Conservation (phyloP, 2,113 vertebrate species). For the Hucho hucho region DNA sequence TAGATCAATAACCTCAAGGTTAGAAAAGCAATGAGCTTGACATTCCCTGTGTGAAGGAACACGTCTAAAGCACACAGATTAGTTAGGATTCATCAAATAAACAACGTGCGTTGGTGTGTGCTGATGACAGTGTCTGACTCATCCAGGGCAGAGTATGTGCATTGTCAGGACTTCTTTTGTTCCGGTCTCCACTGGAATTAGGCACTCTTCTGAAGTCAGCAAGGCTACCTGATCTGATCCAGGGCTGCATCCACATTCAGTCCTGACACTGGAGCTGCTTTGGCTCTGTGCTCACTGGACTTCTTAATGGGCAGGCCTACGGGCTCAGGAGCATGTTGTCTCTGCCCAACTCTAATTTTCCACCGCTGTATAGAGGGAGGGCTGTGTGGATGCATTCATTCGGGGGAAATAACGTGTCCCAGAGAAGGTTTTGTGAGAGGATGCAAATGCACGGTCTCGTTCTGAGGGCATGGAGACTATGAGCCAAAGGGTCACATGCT, state of each 20-base stretch:
- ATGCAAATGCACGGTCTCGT: conserved; percentile 48
- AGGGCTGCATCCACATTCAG: conserved; percentile 60
- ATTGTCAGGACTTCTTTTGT: conserved; percentile 60
- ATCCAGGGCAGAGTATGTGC: conserved; percentile 53
- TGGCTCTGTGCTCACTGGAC: conserved; percentile 50
- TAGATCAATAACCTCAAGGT: no score
- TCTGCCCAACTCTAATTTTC: conserved; percentile 61
- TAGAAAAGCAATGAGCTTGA: no score
- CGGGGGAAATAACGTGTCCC: conserved; percentile 46
- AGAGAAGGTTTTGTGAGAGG: conserved; percentile 38
- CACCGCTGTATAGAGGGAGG: conserved; percentile 43
- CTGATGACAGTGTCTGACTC: conserved; percentile 57
- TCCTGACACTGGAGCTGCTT: conserved; percentile 42
- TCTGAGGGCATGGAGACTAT: conserved; percentile 24
- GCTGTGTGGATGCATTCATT: conserved; percentile 69
- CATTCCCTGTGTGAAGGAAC: no score
- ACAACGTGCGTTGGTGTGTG: conserved; percentile 18
- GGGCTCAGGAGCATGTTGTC: conserved; percentile 42
- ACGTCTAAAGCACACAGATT: conserved; percentile 15
- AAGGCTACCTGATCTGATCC: conserved; percentile 45
- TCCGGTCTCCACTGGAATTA: conserved; percentile 52
- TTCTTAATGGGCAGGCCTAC: conserved; percentile 44
- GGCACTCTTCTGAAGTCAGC: conserved; percentile 48
- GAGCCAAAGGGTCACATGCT: conserved; percentile 29
- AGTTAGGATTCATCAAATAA: conserved; percentile 37